These are phyloP conservation scores for Zootoca vivipara DNA, from an alignment of 2,113 vertebrate species.

Conservation along the genomic window DNA sequence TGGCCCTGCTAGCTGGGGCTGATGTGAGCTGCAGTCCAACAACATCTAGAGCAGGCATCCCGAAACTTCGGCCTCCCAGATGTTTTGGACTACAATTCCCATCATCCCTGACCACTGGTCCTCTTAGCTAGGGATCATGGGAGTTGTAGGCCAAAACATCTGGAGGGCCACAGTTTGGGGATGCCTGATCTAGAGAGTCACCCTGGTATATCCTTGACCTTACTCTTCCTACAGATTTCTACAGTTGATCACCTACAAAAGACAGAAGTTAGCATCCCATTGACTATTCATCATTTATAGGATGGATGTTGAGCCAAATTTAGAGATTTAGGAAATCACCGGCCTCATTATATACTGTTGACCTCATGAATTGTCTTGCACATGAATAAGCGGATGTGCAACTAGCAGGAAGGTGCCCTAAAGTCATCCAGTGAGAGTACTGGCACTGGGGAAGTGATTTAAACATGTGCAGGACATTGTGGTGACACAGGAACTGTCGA, in stretches of 20 bases:
- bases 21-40: neutral
- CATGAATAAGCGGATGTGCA: slow-evolving; percentile 36
- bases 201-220: too few relatives aligned
- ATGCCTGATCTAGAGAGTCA: neutral
- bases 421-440: slow-evolving; percentile 13
- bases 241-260: neutral
- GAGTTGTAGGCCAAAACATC: neutral
- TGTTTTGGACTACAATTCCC: too few relatives aligned
- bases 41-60: neutral
- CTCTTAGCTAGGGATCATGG: neutral
- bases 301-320: slow-evolving; percentile 39
- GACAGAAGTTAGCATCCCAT: slow-evolving; percentile 15
- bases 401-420: neutral
- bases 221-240: neutral
- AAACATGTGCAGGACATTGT: slow-evolving; percentile 47
- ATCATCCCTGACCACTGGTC: neutral
- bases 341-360: slow-evolving; percentile 27
- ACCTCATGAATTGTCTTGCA: neutral
- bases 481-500: slow-evolving; percentile 9
- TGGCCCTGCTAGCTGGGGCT: neutral
- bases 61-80: too few relatives aligned
- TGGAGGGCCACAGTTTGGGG: neutral
- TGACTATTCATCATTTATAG: neutral
- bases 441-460: slow-evolving; percentile 26
- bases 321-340: slow-evolving; percentile 42